phyloP scores from a whole-genome alignment of 2,797 vertebrate species.

The Intellagama lesueurii region DNA sequence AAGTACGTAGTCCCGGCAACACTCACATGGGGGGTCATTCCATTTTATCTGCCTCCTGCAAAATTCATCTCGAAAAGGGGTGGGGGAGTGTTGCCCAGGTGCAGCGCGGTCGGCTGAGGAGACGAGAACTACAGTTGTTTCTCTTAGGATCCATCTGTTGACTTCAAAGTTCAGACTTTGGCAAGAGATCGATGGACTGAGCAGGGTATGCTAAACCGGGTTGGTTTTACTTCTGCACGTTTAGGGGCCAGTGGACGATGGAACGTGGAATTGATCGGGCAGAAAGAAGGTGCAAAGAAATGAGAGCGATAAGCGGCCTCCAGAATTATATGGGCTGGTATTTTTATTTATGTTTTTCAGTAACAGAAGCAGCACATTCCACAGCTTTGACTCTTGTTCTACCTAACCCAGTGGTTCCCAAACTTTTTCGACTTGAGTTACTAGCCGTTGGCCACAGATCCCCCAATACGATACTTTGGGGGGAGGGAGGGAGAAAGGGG shows the following conservation, averaged over 20 bases:
- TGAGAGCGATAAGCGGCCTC: no score
- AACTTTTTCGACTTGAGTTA: no score
- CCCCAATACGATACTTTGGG: no score
- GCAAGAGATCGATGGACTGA: conserved; percentile 32
- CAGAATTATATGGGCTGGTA: no score
- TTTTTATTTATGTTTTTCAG: no score
- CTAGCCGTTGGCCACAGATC: no score
- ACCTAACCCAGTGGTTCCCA: no score
- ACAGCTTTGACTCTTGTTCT: no score
- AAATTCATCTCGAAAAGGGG: conserved; percentile 67
- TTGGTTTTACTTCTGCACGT: neutral
- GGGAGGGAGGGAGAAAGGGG: no score
- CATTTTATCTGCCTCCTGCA: conserved; percentile 71
- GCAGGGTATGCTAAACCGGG: neutral
- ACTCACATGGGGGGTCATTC: conserved; percentile 72
- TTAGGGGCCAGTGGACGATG: neutral
- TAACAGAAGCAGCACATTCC: no score
- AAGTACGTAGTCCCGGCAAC: conserved; percentile 66
- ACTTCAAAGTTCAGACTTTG: conserved; percentile 70
- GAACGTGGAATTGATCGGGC: neutral
- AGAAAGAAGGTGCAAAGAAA: no score
- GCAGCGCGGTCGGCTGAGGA: conserved; percentile 62
- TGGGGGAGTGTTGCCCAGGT: conserved; percentile 74
- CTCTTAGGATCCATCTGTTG: conserved; percentile 70
- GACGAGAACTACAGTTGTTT: conserved; percentile 65